phyloP scores from a whole-genome alignment of 2,113 vertebrate species.

The Oreochromis tanganicae region DNA sequence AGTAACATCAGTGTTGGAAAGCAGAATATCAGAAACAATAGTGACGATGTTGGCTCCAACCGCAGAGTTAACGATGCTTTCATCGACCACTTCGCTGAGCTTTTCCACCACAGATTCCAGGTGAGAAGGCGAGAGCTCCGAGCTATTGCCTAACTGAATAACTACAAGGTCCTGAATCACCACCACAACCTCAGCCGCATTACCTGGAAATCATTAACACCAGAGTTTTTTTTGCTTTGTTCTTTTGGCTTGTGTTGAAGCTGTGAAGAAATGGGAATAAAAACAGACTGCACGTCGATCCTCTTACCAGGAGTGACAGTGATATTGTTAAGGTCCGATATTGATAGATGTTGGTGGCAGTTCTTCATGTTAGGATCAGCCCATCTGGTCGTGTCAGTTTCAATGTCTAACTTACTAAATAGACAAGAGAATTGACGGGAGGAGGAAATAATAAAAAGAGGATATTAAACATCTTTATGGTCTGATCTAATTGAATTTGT shows the following conservation, averaged over 20 bases:
- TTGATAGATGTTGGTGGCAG: constrained; percentile 68
- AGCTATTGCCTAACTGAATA: background rate
- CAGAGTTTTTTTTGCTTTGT: background rate
- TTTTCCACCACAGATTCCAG: constrained; percentile 65
- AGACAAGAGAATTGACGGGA: background rate
- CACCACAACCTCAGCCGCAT: constrained; percentile 60
- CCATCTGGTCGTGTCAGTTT: constrained; percentile 72
- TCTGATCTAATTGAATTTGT: background rate
- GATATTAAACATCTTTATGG: background rate
- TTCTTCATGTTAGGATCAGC: constrained; percentile 64
- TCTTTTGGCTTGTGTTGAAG: background rate
- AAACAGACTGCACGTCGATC: background rate
- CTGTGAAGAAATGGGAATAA: background rate
- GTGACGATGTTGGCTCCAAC: constrained; percentile 41
- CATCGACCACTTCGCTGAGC: constrained; percentile 52
- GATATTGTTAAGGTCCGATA: constrained; percentile 73
- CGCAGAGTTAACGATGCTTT: constrained; percentile 21
- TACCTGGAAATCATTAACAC: constrained; percentile 33
- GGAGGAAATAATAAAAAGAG: background rate
- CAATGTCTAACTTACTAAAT: constrained; percentile 55
- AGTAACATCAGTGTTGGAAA: constrained; percentile 49
- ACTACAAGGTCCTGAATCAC: constrained; percentile 57
- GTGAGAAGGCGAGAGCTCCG: constrained; percentile 32
- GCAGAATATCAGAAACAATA: constrained; percentile 57
- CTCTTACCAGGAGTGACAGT: constrained; percentile 77